A percentile compares a stretch with the other conserved stretches of the same genome.
These are phyloP conservation scores for Drosophila paulistorum DNA, from an alignment of 1,140 invertebrate species.

Conservation along the genomic window DNA sequence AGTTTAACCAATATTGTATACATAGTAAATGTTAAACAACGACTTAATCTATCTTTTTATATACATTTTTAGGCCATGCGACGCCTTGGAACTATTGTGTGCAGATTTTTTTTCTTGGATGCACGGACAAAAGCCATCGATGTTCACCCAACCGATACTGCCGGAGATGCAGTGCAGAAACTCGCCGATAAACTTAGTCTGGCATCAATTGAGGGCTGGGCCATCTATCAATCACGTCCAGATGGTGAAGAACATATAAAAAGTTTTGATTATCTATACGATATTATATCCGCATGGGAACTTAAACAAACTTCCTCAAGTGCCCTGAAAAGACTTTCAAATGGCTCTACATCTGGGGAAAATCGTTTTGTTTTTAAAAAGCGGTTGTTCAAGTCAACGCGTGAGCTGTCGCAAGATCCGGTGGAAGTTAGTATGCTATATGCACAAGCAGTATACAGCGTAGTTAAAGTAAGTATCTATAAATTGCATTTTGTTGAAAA, in stretches of 20 bases:
- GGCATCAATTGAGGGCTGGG: constrained; percentile 94
- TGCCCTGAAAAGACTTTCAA: constrained; percentile 85
- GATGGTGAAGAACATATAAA: constrained; percentile 96
- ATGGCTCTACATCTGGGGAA: constrained; percentile 90
- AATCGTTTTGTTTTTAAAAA: constrained; percentile 97
- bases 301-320: constrained; percentile 86
- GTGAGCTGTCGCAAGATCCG: constrained; percentile 97
- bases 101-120: constrained; percentile 97
- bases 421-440: constrained; percentile 97
- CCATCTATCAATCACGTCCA: constrained; percentile 93
- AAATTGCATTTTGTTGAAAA: neutral
- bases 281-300: constrained; percentile 97
- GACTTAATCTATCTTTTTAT: neutral
- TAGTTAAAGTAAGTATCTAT: constrained; percentile 91
- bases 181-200: constrained; percentile 95
- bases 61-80: constrained; percentile 89
- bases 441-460: constrained; percentile 96
- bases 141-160: constrained; percentile 96
- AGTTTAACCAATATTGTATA: constrained; percentile 69
- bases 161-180: constrained; percentile 93
- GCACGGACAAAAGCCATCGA: constrained; percentile 97
- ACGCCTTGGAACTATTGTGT: constrained; percentile 95
- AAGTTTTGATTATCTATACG: constrained; percentile 96
- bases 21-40: too few relatives aligned
- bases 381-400: constrained; percentile 92